These are phyloP conservation scores for Excalfactoria chinensis DNA, from an alignment of 2,113 vertebrate species.

Conservation along the genomic window DNA sequence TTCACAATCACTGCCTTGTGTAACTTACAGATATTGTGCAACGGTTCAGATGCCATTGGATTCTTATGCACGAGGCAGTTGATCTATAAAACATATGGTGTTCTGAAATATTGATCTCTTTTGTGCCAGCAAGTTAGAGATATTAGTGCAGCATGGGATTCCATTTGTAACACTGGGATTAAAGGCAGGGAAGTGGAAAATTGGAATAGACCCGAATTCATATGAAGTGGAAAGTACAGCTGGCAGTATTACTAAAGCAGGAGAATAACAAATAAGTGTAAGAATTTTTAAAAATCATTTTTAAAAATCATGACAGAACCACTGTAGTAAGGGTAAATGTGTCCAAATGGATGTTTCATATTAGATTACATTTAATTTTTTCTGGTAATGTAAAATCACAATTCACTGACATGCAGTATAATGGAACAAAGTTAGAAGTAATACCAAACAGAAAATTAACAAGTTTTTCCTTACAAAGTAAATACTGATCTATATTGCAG, in stretches of 20 bases:
- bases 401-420: neutral
- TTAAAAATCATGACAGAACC: slow-evolving; percentile 15
- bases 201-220: slow-evolving; percentile 80
- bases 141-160: slow-evolving; percentile 78
- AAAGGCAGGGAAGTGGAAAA: slow-evolving; percentile 83
- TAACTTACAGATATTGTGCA: slow-evolving; percentile 44
- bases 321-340: slow-evolving; percentile 14
- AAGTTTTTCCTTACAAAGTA: neutral
- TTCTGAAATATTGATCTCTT: slow-evolving; percentile 84
- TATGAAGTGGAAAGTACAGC: slow-evolving; percentile 76
- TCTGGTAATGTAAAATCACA: neutral
- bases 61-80: slow-evolving; percentile 63
- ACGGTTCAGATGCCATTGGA: slow-evolving; percentile 53
- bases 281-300: slow-evolving; percentile 3
- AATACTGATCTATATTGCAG: neutral
- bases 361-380: slow-evolving; percentile 21
- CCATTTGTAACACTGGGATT: slow-evolving; percentile 79
- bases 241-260: slow-evolving; percentile 65
- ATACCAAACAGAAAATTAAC: neutral
- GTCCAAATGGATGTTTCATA: slow-evolving; percentile 25
- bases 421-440: neutral
- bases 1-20: neutral
- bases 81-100: slow-evolving; percentile 80
- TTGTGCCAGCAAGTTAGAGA: slow-evolving; percentile 73
- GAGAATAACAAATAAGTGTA: slow-evolving; percentile 65